Evolutionary conservation across 2,797 vertebrate genomes (phyloP), one percentile per base, ranked within the genome.

Genomic region (Cynodonichthys magdalenae): DNA sequence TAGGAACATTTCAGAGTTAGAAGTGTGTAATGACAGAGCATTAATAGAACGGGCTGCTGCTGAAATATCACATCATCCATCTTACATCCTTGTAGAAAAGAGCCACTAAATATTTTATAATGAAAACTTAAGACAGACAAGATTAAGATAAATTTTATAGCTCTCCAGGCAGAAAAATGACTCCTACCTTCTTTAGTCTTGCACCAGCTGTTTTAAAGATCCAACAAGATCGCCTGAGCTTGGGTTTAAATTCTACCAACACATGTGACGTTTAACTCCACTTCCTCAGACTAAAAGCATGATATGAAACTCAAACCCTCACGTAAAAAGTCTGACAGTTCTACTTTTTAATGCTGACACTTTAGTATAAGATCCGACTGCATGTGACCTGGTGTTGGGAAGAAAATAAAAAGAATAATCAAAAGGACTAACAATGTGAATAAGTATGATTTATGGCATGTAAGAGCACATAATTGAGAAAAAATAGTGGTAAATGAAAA

Each of bases 321-420:
- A 60, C 63, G 36, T 59, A 55, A 79, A 80, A 67, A 41, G 10
- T 62, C 20, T 47, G 36, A 60, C 31, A 75, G 64, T 94, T 94
- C 90, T 86, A 85, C 86, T 90, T 87, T 89, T 89, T 72, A 52
- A 55, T 85, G 92, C 90, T 92, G 90, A 94, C 83, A 87, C 68
- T 75, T 61, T 19, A 36, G 15, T 55, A 45, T 15, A n/a, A 59
- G 75, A 17, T 3, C 73, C 83, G 85, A 80, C 85, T 72, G 74
- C 91, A 86, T 69, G 83, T 90, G 88, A 92, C 82, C 53, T 56
- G 18, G 61, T 27, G 63, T 46, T 24, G 54, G 45, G 27, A 60
- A 39, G 19, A 65, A 19, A 46, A 28, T 9, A 41, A 24, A 19
- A 54, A 56, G 28, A 42, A 15, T 77, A 27, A 67, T 59, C 44